Evolutionary conservation across 2,113 vertebrate genomes (phyloP), one percentile per base, ranked within the genome.

Genomic region (Scalopus aquaticus): DNA sequence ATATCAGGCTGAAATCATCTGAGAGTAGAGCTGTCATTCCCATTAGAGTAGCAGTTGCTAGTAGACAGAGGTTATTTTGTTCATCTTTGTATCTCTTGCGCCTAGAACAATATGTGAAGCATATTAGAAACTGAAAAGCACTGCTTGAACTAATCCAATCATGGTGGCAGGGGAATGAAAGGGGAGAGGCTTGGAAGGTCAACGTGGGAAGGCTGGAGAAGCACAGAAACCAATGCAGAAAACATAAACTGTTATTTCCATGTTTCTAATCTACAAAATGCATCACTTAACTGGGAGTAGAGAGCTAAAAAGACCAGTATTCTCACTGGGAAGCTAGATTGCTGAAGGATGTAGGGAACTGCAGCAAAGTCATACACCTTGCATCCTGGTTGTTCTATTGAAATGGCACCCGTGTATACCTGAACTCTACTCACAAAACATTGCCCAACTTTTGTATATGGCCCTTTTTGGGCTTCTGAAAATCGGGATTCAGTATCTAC

Each of bases 201-300:
- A 78, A 20, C 8, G 13, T 22, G 6, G 17, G 35, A 79, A 84
- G 28, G 11, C 28, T 42, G 42, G 12, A n/a, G 49, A 81, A 93
- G 54, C 64, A 56, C 37, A 54, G 49, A 83, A 32, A 4, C 8
- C 62, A 2, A 62, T 28, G 12, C 62, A 64, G 60, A 30, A 96
- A 96, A 95, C 88, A 96, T 65, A 96, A 92, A 97, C 72, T 95
- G 44, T 30, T 95, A 74, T 96, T 97, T 93, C 64, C 89, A 74
- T 73, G 13, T 84, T 86, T 93, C 87, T 83, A 42, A 62, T 96
- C 90, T 96, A 65, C 80, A 96, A 96, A 97, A 96, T 44, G 1
- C 51, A 84, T 97, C 77, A 96, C 83, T 78, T 92, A 91, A 90
- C 58, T 77, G 87, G 94, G 97, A 1, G 1, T 83, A 85, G 69